Evolutionary conservation across 2,888 invertebrate genomes (phyloP).

Genomic region (Mechanitis mazaeus): DNA sequence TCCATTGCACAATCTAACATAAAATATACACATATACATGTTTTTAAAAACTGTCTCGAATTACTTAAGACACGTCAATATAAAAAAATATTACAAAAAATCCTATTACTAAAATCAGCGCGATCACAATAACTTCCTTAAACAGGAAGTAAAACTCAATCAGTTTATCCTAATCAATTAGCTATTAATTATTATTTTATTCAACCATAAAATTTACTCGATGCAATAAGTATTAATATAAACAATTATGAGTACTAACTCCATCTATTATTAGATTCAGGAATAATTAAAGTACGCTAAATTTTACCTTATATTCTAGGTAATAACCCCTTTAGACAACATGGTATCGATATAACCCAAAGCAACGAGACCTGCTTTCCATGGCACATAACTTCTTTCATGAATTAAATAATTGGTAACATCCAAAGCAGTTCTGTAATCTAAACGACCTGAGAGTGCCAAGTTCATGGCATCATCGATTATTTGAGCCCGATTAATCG

Average conservation of each 20-base stretch:
- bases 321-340: slow-evolving; percentile 82
- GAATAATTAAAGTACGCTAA: neutral
- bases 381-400: slow-evolving; percentile 91
- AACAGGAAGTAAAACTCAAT: too few species aligned
- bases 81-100: too few species aligned
- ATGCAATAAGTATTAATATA: neutral
- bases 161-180: too few species aligned
- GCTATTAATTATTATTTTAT: too few species aligned
- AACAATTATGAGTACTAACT: slow-evolving; percentile 27
- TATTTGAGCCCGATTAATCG: slow-evolving; percentile 90
- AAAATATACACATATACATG: too few species aligned
- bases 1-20: too few species aligned
- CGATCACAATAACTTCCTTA: too few species aligned
- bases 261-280: slow-evolving; percentile 34
- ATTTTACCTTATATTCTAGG: slow-evolving; percentile 67
- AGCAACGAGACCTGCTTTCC: slow-evolving; percentile 87
- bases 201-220: neutral
- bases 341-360: slow-evolving; percentile 87
- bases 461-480: slow-evolving; percentile 91
- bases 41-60: too few species aligned
- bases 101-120: too few species aligned
- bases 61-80: too few species aligned
- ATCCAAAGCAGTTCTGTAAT: slow-evolving; percentile 85
- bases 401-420: slow-evolving; percentile 86
- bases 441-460: slow-evolving; percentile 83